Percentiles rank a stretch among this genome's conserved stretches.
These are phyloP conservation scores for Caretta caretta DNA, from an alignment of 2,113 vertebrate genomes.

Conservation along the genomic window DNA sequence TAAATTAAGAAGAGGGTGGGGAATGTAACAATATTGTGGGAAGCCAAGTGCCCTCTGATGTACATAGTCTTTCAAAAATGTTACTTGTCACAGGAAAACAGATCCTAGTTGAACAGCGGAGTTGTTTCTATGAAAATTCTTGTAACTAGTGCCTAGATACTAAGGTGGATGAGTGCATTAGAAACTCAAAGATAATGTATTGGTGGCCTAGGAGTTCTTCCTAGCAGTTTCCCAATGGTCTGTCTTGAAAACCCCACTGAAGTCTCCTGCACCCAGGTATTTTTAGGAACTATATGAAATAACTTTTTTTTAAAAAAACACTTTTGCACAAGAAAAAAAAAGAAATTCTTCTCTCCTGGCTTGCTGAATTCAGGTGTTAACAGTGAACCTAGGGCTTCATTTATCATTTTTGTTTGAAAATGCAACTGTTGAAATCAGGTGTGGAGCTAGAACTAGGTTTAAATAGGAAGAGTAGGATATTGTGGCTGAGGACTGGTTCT, in stretches of 20 bases:
- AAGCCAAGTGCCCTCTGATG: background rate
- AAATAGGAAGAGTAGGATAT: background rate
- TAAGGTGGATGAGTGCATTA: background rate
- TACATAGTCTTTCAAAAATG: background rate
- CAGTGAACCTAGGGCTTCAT: background rate
- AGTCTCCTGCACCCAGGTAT: background rate
- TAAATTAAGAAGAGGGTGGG: background rate
- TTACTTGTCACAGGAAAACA: background rate
- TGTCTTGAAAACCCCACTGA: background rate
- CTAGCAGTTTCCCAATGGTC: background rate
- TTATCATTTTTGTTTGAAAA: background rate
- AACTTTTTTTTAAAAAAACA: background rate
- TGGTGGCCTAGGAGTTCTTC: background rate
- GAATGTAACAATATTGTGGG: background rate
- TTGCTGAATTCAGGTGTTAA: background rate
- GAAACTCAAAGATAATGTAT: background rate
- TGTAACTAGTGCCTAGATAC: background rate
- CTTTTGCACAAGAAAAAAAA: background rate
- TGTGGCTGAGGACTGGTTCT: background rate
- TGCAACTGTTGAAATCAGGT: background rate
- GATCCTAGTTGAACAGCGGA: background rate
- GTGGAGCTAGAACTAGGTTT: background rate
- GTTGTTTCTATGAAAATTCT: background rate
- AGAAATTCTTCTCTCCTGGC: background rate
- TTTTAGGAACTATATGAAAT: background rate